Percentiles rank a stretch among this genome's conserved stretches.
phyloP scores from a whole-genome alignment of 2,797 vertebrate species.

The Yasuhikotakia modesta region DNA sequence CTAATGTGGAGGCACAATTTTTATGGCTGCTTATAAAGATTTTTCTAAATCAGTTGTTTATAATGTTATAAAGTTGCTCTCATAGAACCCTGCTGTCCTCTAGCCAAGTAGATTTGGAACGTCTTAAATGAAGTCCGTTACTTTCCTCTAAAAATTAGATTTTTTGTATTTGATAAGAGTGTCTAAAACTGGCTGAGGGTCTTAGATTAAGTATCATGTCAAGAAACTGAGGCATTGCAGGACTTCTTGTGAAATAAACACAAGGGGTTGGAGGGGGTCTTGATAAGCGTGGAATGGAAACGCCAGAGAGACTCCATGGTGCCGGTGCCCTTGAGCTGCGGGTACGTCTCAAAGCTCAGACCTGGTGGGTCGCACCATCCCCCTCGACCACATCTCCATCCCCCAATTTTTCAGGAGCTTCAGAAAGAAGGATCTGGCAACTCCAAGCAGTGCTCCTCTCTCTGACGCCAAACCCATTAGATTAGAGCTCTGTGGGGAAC shows the following conservation, averaged over 20 bases:
- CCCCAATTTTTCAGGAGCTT: not conserved
- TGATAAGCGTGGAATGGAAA: slow-evolving; percentile 44
- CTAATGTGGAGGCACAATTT: too few relatives aligned
- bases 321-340: slow-evolving; percentile 15
- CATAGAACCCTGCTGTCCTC: too few relatives aligned
- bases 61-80: too few relatives aligned
- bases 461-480: slow-evolving; percentile 44
- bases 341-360: not conserved
- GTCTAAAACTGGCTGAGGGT: not conserved
- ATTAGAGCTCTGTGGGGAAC: slow-evolving; percentile 42
- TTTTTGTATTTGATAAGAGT: slow-evolving; percentile 18
- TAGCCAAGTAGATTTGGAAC: too few relatives aligned
- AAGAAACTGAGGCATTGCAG: not conserved
- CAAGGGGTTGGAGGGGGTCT: slow-evolving; percentile 8
- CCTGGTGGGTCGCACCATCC: not conserved
- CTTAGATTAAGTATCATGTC: slow-evolving; percentile 13
- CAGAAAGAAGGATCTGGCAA: slow-evolving; percentile 43
- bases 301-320: slow-evolving; percentile 33
- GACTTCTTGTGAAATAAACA: slow-evolving; percentile 3
- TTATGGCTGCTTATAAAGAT: too few relatives aligned
- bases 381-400: slow-evolving; percentile 30
- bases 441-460: slow-evolving; percentile 11
- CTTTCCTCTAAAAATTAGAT: slow-evolving; percentile 1
- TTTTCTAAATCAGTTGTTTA: too few relatives aligned
- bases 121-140: not conserved